Conservation (phyloP, 2,888 invertebrate genomes). For the Allacma fusca region DNA sequence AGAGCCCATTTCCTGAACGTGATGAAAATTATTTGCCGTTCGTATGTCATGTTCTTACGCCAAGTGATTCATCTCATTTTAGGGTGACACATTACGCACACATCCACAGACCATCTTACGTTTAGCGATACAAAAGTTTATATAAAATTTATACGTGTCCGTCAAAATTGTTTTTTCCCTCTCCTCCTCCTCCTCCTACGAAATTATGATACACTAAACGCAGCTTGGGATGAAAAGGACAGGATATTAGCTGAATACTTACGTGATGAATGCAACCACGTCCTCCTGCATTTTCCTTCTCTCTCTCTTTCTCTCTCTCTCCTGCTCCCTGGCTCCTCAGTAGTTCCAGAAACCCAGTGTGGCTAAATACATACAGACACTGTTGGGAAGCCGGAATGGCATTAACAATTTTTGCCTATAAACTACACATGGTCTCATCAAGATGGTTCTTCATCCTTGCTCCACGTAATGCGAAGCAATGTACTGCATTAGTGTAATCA, state of each 20-base stretch:
- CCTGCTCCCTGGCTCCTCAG: background rate
- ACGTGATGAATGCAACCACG: background rate
- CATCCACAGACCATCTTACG: background rate
- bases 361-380: background rate
- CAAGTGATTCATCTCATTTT: constrained; percentile 42
- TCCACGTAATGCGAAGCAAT: background rate
- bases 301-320: background rate
- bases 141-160: constrained; percentile 13
- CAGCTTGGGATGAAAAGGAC: constrained; percentile 4
- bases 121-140: constrained; percentile 12
- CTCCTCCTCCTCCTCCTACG: constrained; percentile 2
- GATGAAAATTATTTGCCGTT: constrained; percentile 52
- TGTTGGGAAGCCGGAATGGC: background rate
- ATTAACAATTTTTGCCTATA: constrained; percentile 14
- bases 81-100: constrained; percentile 31
- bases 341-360: background rate
- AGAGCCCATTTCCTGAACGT: constrained; percentile 57
- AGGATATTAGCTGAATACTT: constrained; percentile 17
- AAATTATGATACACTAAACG: constrained; percentile 16
- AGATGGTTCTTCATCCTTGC: background rate
- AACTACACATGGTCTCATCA: constrained; percentile 21
- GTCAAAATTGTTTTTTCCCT: constrained; percentile 16
- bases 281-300: background rate
- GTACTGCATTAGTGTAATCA: constrained; percentile 1
- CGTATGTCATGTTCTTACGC: constrained; percentile 20